Conservation (phyloP, 2,888 invertebrate species). For the Noctua comes region DNA sequence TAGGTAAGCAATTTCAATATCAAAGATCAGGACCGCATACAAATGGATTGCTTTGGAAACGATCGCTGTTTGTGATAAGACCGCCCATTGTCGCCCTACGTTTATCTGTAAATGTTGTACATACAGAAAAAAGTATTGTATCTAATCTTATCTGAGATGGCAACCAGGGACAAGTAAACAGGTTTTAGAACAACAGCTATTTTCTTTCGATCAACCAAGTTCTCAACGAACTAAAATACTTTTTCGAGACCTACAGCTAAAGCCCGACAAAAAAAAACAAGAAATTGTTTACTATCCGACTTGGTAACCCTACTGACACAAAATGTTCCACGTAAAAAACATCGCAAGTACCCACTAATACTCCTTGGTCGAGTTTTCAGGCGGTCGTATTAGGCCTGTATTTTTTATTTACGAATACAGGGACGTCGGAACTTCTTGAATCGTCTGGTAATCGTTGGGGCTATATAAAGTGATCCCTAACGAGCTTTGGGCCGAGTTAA, state of each 20-base stretch:
- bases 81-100: background rate
- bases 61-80: background rate
- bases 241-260: background rate
- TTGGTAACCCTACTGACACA: conserved; percentile 60
- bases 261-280: background rate
- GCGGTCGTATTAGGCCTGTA: conserved; percentile 58
- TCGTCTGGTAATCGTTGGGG: conserved; percentile 67
- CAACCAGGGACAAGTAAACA: too few relatives aligned
- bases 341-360: conserved; percentile 60
- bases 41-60: background rate
- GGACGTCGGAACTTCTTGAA: conserved; percentile 63
- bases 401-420: conserved; percentile 67
- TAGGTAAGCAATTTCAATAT: background rate
- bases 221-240: background rate
- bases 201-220: conserved; percentile 11
- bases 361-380: conserved; percentile 55
- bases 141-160: background rate
- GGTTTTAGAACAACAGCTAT: background rate
- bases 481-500: conserved; percentile 63
- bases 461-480: conserved; percentile 71
- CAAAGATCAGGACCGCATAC: background rate
- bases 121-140: background rate
- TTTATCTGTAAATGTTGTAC: background rate
- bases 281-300: background rate
- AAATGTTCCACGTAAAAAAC: conserved; percentile 62